Conservation (phyloP, 2,797 vertebrate genomes). For the Brotula barbata region DNA sequence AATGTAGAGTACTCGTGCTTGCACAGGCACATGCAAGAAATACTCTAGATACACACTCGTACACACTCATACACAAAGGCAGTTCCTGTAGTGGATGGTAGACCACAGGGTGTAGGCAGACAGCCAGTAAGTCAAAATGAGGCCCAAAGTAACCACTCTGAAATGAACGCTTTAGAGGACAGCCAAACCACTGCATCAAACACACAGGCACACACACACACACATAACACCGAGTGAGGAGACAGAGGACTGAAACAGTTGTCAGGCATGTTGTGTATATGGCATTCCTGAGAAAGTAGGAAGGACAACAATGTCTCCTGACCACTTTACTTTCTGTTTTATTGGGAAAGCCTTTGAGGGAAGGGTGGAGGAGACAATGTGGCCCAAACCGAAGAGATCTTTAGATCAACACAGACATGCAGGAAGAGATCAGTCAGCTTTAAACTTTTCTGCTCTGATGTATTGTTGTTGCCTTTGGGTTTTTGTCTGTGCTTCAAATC, state of each 20-base stretch:
- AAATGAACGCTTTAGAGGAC: constrained; percentile 87
- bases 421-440: constrained; percentile 10
- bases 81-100: constrained; percentile 71
- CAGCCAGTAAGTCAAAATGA: constrained; percentile 81
- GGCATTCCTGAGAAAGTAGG: constrained; percentile 44
- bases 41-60: constrained; percentile 33
- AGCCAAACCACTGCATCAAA: constrained; percentile 87
- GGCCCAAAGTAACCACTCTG: constrained; percentile 81
- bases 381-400: constrained; percentile 11
- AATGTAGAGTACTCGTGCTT: constrained; percentile 39
- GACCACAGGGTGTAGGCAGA: constrained; percentile 84
- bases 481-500: constrained; percentile 7
- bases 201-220: constrained; percentile 63
- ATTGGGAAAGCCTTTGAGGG: constrained; percentile 55
- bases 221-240: constrained; percentile 57
- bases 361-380: constrained; percentile 40
- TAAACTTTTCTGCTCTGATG: background rate
- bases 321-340: constrained; percentile 49
- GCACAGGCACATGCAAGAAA: constrained; percentile 31
- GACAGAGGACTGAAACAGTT: constrained; percentile 59
- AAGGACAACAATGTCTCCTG: constrained; percentile 43
- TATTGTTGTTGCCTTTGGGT: background rate
- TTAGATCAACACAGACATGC: constrained; percentile 27
- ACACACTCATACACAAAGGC: constrained; percentile 23
- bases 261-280: constrained; percentile 59